These are phyloP conservation scores for Elmis aenea DNA, from an alignment of 2,888 invertebrate genomes.

Conservation along the genomic window DNA sequence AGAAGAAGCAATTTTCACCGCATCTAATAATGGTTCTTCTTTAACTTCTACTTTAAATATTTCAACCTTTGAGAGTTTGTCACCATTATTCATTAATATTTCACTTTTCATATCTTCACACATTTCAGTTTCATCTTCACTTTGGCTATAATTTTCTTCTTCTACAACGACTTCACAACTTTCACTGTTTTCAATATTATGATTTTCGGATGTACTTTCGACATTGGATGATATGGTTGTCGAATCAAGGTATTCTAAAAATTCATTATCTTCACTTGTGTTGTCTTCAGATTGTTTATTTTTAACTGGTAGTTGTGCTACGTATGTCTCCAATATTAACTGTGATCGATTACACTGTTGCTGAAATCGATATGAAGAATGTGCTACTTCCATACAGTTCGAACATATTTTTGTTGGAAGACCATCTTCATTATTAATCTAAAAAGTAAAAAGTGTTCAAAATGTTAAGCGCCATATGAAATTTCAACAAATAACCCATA, in stretches of 20 bases:
- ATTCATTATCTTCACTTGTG: conserved; percentile 8
- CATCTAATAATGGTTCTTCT: conserved; percentile 7
- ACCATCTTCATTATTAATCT: conserved; percentile 30
- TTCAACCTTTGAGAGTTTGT: not conserved
- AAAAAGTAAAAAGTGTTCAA: conserved; percentile 9
- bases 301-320: conserved; percentile 19
- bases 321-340: conserved; percentile 26
- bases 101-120: not conserved
- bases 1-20: conserved; percentile 12
- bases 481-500: not conserved
- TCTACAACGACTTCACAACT: not conserved
- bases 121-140: not conserved
- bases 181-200: no score
- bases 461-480: not conserved
- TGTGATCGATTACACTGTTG: conserved; percentile 32
- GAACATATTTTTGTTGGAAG: conserved; percentile 30
- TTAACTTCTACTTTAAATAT: conserved; percentile 14
- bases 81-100: not conserved
- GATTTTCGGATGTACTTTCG: no score
- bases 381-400: conserved; percentile 29
- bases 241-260: conserved; percentile 7
- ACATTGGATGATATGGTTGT: no score
- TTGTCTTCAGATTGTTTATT: conserved; percentile 7
- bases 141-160: conserved; percentile 2
- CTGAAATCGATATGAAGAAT: conserved; percentile 30